phyloP scores from a whole-genome alignment of 2,888 invertebrate genomes.

The Notocelia uddmanniana region DNA sequence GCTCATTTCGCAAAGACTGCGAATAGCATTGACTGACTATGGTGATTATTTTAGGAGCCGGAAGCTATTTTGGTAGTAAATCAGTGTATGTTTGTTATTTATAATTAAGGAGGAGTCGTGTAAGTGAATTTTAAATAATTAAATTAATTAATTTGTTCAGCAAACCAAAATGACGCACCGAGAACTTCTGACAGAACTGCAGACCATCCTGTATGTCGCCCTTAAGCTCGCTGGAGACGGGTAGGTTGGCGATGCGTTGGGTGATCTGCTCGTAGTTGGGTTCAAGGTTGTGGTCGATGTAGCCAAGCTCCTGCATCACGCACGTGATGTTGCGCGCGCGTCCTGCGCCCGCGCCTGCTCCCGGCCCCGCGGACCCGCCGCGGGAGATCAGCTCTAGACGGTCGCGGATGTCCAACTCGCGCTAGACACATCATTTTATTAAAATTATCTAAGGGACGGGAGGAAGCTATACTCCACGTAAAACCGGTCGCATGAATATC shows the following conservation, averaged over 20 bases:
- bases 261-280: constrained; percentile 88
- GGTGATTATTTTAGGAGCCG: no score
- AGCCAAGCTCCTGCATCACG: constrained; percentile 90
- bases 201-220: constrained; percentile 88
- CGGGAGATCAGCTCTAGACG: constrained; percentile 86
- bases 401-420: constrained; percentile 87
- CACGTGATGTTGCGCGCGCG: constrained; percentile 88
- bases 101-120: no score
- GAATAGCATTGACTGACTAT: no score
- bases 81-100: no score
- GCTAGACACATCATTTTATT: constrained; percentile 66
- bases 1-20: no score
- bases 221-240: constrained; percentile 87
- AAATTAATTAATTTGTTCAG: background rate
- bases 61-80: no score
- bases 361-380: constrained; percentile 51
- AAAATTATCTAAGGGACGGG: background rate
- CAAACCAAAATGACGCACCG: constrained; percentile 73
- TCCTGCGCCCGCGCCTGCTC: constrained; percentile 63
- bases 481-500: no score
- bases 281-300: constrained; percentile 88
- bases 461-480: no score
- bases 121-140: background rate
- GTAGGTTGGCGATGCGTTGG: constrained; percentile 86
- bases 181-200: constrained; percentile 89